Percentiles rank a stretch among this genome's conserved stretches.
Evolutionary conservation across 2,797 vertebrate genomes (phyloP).

Genomic region (Babyrousa celebensis): DNA sequence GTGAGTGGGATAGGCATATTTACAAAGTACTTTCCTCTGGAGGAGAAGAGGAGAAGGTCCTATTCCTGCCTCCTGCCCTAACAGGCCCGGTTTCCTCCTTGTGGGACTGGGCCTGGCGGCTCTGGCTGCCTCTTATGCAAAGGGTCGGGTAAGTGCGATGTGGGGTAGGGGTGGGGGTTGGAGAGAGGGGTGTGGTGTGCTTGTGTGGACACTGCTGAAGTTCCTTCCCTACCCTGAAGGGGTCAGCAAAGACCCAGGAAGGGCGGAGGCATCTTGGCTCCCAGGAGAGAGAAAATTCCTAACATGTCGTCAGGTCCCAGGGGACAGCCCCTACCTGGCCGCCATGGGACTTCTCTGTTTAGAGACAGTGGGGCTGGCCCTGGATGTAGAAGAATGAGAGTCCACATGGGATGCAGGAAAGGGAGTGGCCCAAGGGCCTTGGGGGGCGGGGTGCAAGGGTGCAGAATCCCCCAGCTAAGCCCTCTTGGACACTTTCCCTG

Average conservation of each 20-base stretch:
- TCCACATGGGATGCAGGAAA: background rate
- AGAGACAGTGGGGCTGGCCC: background rate
- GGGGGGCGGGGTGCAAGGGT: no score
- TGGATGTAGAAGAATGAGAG: constrained; percentile 35
- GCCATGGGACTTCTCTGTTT: background rate
- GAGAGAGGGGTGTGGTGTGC: background rate
- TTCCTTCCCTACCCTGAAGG: constrained; percentile 76
- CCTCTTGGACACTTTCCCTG: constrained; percentile 5
- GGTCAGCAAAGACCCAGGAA: constrained; percentile 79
- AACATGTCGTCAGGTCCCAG: background rate
- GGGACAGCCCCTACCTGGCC: background rate
- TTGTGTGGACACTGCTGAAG: background rate
- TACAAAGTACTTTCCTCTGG: background rate
- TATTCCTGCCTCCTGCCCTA: background rate
- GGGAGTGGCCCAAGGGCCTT: background rate
- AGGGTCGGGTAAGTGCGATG: background rate
- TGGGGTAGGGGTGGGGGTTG: no score
- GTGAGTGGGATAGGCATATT: background rate
- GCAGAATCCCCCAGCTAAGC: background rate
- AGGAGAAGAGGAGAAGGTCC: background rate
- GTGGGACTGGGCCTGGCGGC: background rate
- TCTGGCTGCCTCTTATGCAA: background rate
- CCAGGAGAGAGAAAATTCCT: background rate
- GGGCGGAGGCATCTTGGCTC: background rate
- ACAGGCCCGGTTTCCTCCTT: background rate